Evolutionary conservation across 2,113 vertebrate genomes (phyloP).

Genomic region (Rhabdornis inornatus): DNA sequence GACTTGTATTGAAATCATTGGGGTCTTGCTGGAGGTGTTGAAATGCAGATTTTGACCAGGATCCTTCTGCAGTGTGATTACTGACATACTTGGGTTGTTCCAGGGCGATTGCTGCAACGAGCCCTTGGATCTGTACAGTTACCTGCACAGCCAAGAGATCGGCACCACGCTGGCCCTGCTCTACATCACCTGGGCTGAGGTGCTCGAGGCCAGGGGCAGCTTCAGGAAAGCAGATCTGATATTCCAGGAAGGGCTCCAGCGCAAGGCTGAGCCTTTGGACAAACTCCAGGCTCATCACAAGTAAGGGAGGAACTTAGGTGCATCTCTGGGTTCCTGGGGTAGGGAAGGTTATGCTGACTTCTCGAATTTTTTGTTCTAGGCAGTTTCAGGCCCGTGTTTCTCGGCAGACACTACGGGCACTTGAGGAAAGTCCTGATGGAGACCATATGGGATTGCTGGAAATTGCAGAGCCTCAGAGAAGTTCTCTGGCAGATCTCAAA

Average conservation of each 20-base stretch:
- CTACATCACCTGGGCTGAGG: conserved; percentile 94
- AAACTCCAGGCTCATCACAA: conserved; percentile 87
- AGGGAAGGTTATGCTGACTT: not conserved
- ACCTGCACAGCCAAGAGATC: conserved; percentile 87
- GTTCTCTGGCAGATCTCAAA: conserved; percentile 84
- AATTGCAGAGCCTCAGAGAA: conserved; percentile 75
- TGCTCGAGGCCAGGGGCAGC: conserved; percentile 85
- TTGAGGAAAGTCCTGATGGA: conserved; percentile 68
- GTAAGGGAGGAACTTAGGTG: conserved; percentile 54
- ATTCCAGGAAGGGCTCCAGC: conserved; percentile 87
- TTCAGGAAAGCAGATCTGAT: conserved; percentile 85
- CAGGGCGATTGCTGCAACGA: conserved; percentile 83
- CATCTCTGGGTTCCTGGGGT: not conserved
- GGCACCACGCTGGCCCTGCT: conserved; percentile 81
- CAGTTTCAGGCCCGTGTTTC: conserved; percentile 91
- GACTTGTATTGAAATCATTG: not conserved
- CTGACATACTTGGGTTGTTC: not conserved
- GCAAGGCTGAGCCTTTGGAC: conserved; percentile 83
- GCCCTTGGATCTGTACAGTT: conserved; percentile 89
- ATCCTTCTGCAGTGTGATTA: not conserved
- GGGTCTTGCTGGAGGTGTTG: not conserved
- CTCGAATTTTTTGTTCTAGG: conserved; percentile 60
- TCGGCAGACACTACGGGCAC: conserved; percentile 80
- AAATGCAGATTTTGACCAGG: not conserved
- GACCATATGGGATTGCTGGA: conserved; percentile 13